Base-by-base conservation (phyloP, 2,888 invertebrate species). In the Nephrocerus scutellatus region DNA sequence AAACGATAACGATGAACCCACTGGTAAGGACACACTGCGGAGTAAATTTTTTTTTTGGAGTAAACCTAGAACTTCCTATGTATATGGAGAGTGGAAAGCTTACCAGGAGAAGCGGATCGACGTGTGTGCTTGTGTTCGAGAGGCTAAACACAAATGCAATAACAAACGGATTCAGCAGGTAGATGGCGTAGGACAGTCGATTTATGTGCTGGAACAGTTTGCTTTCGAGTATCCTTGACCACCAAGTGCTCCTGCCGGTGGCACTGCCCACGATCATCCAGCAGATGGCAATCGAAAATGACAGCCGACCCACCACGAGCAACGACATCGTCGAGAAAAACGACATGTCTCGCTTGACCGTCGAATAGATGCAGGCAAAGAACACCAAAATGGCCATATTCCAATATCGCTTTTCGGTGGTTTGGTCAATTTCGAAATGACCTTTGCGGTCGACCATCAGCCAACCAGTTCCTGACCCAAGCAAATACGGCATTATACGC, bases 231-330 rank as follows among this genome's bases (percentile, higher is more conserved):
- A 67, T 54, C 14, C 63, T 57, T 1, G 65, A 68, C 67, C 67
- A 68, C 60, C 62, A 60, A 8, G 53, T 59, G 18, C 66, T 74
- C 36, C 76, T 68, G 4, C 73, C 72, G 2, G 73, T 73, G 19
- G 67, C 67, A 50, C 76, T 76, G 28, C 75, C 75, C 10, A 74
- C 59, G 19, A 75, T 59, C 47, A 76, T 56, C 77, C 77, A 78
- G 24, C 72, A 71, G 5, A 77, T 54, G 5, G 74, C 72, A 15
- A 74, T 40, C 3, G 72, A 74, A 71, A 77, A 77, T 13, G 69
- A 56, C 1, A 74, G 64, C 28, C 76, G 69, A 4, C 74, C 71
- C 6, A 74, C 40, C 1, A 72, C 72, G 25, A 72, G 70, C 39
- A 77, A 68, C 8, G 74, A 44, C 0, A 74, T 70, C 6, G 74